Percentiles rank a stretch among this genome's conserved stretches.
These are phyloP conservation scores for Cenopis cana DNA, from an alignment of 2,888 invertebrate species.

Conservation along the genomic window DNA sequence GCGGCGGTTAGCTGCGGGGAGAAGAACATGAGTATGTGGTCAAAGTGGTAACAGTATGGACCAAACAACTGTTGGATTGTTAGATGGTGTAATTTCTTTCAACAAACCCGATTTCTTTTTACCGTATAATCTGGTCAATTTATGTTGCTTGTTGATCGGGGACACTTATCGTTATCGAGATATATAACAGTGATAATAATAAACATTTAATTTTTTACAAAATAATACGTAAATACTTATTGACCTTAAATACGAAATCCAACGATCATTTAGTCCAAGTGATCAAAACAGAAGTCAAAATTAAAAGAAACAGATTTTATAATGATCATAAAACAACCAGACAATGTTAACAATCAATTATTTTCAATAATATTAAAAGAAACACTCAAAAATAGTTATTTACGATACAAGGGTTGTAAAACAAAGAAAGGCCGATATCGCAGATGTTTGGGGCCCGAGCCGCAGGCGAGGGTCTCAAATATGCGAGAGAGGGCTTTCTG, in stretches of 20 bases:
- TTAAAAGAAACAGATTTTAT: neutral
- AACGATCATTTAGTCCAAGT: neutral
- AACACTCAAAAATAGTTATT: too few species aligned
- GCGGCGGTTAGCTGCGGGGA: conserved; percentile 28
- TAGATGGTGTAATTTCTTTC: neutral
- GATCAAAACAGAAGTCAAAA: neutral
- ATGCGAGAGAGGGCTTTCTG: too few species aligned
- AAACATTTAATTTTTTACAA: too few species aligned
- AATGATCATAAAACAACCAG: neutral
- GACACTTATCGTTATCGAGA: too few species aligned
- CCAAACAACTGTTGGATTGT: neutral
- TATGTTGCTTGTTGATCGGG: too few species aligned
- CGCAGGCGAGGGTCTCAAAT: too few species aligned
- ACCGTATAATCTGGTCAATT: too few species aligned
- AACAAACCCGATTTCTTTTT: neutral
- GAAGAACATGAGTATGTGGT: conserved; percentile 15
- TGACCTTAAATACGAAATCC: neutral
- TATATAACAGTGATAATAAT: too few species aligned
- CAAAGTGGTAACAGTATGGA: neutral
- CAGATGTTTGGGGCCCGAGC: too few species aligned
- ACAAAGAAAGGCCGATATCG: too few species aligned
- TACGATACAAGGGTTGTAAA: too few species aligned
- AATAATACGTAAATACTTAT: neutral
- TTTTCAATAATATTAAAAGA: neutral
- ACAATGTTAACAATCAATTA: neutral